These are phyloP conservation scores for Melanogrammus aeglefinus DNA, from an alignment of 2,797 vertebrate species.

Conservation along the genomic window DNA sequence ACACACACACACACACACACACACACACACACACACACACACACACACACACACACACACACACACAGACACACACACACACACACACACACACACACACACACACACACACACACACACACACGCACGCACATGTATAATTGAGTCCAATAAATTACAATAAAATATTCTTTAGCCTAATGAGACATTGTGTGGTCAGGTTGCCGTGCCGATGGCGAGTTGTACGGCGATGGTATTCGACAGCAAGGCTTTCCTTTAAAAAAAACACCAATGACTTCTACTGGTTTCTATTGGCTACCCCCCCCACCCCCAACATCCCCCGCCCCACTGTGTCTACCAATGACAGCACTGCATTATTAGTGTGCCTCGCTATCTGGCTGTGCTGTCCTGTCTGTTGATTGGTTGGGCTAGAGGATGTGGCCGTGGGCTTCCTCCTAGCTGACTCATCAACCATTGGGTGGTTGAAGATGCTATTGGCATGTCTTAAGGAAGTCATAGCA, in stretches of 20 bases:
- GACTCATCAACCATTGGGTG: background rate
- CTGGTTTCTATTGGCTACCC: background rate
- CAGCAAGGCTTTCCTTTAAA: background rate
- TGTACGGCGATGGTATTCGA: background rate
- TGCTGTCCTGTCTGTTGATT: background rate
- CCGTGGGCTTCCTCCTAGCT: background rate
- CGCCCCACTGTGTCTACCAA: background rate
- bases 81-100: background rate
- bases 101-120: background rate
- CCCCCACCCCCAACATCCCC: background rate
- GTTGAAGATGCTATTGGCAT: background rate
- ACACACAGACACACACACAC: too few relatives aligned
- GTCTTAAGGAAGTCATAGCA: background rate
- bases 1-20: background rate
- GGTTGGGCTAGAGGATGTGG: background rate
- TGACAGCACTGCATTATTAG: background rate
- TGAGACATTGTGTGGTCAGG: slow-evolving; percentile 68
- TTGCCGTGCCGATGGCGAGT: slow-evolving; percentile 41
- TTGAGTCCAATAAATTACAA: slow-evolving; percentile 67
- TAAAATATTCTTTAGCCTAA: slow-evolving; percentile 73
- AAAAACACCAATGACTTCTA: background rate
- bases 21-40: background rate
- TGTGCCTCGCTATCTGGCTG: background rate
- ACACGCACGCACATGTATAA: background rate
- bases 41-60: too few relatives aligned